Conservation (phyloP, 2,797 vertebrate genomes). For the Syngnathus rostellatus region DNA sequence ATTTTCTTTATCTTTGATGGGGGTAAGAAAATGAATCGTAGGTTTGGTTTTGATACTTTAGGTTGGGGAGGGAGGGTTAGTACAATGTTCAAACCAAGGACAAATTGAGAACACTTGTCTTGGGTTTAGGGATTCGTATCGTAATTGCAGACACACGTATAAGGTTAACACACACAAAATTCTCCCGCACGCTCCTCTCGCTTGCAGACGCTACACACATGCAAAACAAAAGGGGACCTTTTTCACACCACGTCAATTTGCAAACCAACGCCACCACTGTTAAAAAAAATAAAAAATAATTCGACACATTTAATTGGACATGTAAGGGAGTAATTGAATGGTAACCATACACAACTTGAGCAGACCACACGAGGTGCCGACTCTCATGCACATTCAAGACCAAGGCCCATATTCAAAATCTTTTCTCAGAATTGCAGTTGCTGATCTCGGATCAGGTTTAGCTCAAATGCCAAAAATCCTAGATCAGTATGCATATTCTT, state of each 20-base stretch:
- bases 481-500: constrained; percentile 52
- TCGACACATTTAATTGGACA: constrained; percentile 56
- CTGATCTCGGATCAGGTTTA: constrained; percentile 43
- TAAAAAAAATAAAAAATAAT: constrained; percentile 57
- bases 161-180: constrained; percentile 39
- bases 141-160: constrained; percentile 73
- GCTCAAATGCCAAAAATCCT: constrained; percentile 20
- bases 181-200: constrained; percentile 19
- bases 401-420: constrained; percentile 48
- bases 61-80: constrained; percentile 71
- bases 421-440: constrained; percentile 40
- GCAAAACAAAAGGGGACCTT: constrained; percentile 63
- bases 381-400: constrained; percentile 49
- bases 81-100: constrained; percentile 79
- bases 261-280: constrained; percentile 73
- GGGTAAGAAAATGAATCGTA: constrained; percentile 75
- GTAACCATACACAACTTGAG: constrained; percentile 44
- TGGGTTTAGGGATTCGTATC: constrained; percentile 65
- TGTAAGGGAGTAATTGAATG: constrained; percentile 57
- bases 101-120: constrained; percentile 75
- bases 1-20: constrained; percentile 84
- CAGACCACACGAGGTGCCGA: constrained; percentile 38
- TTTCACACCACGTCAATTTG: constrained; percentile 69
- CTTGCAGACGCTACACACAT: constrained; percentile 55
- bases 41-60: constrained; percentile 67